Evolutionary conservation across 2,113 vertebrate species (phyloP), one percentile per base, ranked within the genome.

Genomic region (Rousettus leschenaultii): DNA sequence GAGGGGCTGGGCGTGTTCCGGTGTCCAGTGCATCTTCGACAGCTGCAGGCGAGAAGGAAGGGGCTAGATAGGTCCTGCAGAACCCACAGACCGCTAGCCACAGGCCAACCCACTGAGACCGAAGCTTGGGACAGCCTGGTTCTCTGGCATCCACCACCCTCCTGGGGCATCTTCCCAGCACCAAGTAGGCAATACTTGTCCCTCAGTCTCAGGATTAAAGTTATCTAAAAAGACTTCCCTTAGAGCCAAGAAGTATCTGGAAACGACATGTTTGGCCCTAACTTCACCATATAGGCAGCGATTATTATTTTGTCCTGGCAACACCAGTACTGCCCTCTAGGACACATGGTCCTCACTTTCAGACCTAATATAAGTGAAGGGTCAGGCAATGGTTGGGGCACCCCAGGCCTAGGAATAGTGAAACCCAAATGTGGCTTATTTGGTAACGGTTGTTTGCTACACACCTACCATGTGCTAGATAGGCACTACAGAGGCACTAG

Each of bases 11-110:
- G 99, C 99, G 99, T 99, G 99, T 99, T 99, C 99, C 98, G 99
- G 99, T 99, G 99, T 99, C 99, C 99, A 99, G 99, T 99, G 99
- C 99, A 99, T 99, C 99, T 99, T 99, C 98, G 97, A 99, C 98
- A 99, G 95, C 98, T 98, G 93, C 66, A 53, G 94, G 89, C n/a
- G 45, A 43, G 92, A 57, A 80, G 66, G 73, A 48, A 66, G 80
- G 5, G 1, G n/a, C 45, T 53, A 28, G 28, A 87, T 74, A 93
- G 80, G 55, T 13, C 79, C 51, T 35, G 59, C 59, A 43, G 65
- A 38, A 79, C 33, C 80, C 71, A 35, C 22, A 0, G 2, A n/a
- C 88, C 16, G 3, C 84, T 35, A 14, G 3, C 40, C 59, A 66
- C 18, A 30, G 26, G 10, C 65, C 75, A 21, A 10, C 26, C 79